Evolutionary conservation across 2,797 vertebrate species (phyloP), one percentile per base, ranked within the genome.

Genomic region (Argyrosomus regius): DNA sequence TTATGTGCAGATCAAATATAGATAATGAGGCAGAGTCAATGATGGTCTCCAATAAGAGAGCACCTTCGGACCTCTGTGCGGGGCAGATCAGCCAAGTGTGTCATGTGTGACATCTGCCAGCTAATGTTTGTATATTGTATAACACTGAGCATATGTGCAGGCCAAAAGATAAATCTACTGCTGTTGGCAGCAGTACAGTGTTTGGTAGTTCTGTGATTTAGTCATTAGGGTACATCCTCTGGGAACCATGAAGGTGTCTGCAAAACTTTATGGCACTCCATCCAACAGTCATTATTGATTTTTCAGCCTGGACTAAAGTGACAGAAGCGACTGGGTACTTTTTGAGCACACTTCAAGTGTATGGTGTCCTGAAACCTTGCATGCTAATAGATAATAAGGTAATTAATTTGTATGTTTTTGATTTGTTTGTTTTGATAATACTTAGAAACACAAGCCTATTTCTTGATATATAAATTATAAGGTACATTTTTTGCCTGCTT

Each of bases 1-100:
- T 26, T 16, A 66, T 26, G 22, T 54, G n/a, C 39, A 31, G 31
- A 61, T 67, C 22, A 13, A 50, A 20, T 67, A 5, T 7, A 16
- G 14, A 72, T 49, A 54, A 76, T 61, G 56, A 56, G 41, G 24
- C 28, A 5, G 20, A 50, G 12, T 63, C 56, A 62, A 52, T 57
- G 39, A 43, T 11, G 43, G 41, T 61, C 9, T 45, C 18, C 17
- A 17, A 6, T 67, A 61, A 72, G 20, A 67, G 22, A 31, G 4
- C 16, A 67, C 43, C 22, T 77, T 45, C 45, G 13, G 43, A 41
- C 66, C 48, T n/a, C 24, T 54, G 56, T 61, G 45, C 54, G 48
- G 20, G 18, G 18, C 10, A 7, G 60, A 26, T 35, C 56, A 39
- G 57, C 5, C 1, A 13, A 45, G 45, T 6, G 49, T 31, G 46